Conservation (phyloP, 2,888 invertebrate species). For the Ormyrus rosae region DNA sequence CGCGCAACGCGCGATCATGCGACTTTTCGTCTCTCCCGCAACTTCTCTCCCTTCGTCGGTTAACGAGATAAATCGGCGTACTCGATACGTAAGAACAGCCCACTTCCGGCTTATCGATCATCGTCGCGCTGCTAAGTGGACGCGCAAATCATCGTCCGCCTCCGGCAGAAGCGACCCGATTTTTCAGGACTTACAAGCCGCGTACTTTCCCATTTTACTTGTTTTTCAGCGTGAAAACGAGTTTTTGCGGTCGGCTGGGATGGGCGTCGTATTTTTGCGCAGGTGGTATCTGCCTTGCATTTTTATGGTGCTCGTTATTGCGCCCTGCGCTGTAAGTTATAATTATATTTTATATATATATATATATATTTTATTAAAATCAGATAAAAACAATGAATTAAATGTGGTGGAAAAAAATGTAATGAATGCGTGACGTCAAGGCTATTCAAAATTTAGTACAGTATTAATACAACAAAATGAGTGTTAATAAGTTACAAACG, state of each 20-base stretch:
- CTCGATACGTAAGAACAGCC: conserved; percentile 28
- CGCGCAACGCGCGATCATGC: conserved; percentile 1
- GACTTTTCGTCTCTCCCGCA: neutral
- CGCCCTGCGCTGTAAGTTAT: too few species aligned
- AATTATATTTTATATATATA: too few species aligned
- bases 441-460: too few species aligned
- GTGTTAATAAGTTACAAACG: too few species aligned
- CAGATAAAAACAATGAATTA: too few species aligned
- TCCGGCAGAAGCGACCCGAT: conserved; percentile 8
- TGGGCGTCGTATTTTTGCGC: too few species aligned
- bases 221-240: neutral
- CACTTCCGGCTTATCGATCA: conserved; percentile 51
- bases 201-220: neutral
- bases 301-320: neutral
- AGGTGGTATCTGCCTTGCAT: neutral
- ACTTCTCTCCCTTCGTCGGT: neutral
- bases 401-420: too few species aligned
- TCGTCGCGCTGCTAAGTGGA: conserved; percentile 25
- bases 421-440: too few species aligned
- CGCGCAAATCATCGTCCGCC: conserved; percentile 22
- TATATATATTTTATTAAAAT: too few species aligned
- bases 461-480: too few species aligned
- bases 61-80: conserved; percentile 37
- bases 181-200: neutral
- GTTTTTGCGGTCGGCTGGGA: too few species aligned